These are phyloP conservation scores for Alligator sinensis DNA, from an alignment of 2,113 vertebrate genomes.

Conservation along the genomic window DNA sequence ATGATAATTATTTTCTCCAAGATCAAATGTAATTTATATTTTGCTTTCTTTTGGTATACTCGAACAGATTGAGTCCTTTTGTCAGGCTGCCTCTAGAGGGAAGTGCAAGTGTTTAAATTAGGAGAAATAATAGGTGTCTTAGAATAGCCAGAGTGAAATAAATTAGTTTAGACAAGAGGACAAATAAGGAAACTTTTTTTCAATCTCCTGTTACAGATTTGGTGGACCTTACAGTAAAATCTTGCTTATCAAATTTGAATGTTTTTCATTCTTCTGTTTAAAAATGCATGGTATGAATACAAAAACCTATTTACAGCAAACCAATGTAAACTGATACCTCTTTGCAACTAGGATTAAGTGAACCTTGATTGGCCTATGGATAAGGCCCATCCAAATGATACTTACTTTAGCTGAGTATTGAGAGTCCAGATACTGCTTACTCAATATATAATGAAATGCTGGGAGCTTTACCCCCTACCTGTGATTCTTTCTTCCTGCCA, in stretches of 20 bases:
- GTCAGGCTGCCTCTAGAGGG: slow-evolving; percentile 38
- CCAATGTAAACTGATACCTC: not conserved
- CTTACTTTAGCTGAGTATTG: not conserved
- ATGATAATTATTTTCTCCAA: not conserved
- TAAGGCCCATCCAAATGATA: not conserved
- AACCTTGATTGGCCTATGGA: not conserved
- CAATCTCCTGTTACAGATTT: slow-evolving; percentile 19
- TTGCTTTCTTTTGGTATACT: not conserved
- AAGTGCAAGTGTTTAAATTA: not conserved
- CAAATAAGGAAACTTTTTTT: not conserved
- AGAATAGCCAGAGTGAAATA: slow-evolving; percentile 1
- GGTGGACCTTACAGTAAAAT: slow-evolving; percentile 35
- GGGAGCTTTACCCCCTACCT: rapidly evolving
- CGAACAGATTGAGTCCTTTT: not conserved
- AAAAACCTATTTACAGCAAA: not conserved
- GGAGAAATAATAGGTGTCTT: not conserved
- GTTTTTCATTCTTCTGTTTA: slow-evolving; percentile 11
- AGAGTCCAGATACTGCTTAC: not conserved
- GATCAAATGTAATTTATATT: not conserved
- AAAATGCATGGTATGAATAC: slow-evolving; percentile 19
- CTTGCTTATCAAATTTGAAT: not conserved
- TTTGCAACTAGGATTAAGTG: not conserved
- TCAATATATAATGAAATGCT: not conserved
- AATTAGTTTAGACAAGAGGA: not conserved
- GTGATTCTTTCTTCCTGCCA: no score